Base-by-base conservation (phyloP, 2,797 vertebrate genomes). In the Cygnus olor region DNA sequence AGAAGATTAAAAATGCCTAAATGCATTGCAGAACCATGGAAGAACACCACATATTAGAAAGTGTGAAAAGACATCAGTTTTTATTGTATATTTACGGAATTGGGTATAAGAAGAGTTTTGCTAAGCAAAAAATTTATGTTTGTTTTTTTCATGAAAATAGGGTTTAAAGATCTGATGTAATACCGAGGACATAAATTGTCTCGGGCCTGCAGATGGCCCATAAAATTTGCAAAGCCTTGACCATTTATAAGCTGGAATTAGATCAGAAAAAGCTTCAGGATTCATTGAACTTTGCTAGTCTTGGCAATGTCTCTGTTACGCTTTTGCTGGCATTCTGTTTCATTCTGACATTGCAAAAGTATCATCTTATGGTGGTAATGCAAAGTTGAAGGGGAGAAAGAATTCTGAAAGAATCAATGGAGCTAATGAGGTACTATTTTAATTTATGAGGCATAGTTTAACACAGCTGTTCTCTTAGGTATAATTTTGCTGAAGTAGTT, bases 221-320 rank as follows among this genome's bases (percentile, higher is more conserved):
- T 87, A 91, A 94, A 93, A 83, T 64, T 81, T 83, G 76, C 69
- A 94, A 72, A 80, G 44, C 71, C 25, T 68, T 6, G 6, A 85
- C 63, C 56, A 89, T 88, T 90, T 92, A 69, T 73, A 91, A 88
- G 28, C 45, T 88, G 68, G 61, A 89, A 69, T 65, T 87, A 60
- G 56, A 93, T 89, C 61, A 91, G 81, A 87, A 91, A 86, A 94
- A 89, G 27, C 76, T 88, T 93, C 47, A 81, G 81, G 60, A 94
- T 71, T 63, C 36, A 80, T 2, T 92, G 44, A 82, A 88, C n/a
- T 88, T 90, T 83, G 19, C 45, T 94, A 45, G 71, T 85, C 63
- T 94, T 89, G 45, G 45, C 47, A 85, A 10, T 51, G 65, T 66
- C 40, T 81, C 42, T 68, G 30, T 92, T 65, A 80, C 0, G 3